Base-by-base conservation (phyloP, 1,140 invertebrate species). In the Atta texana region DNA sequence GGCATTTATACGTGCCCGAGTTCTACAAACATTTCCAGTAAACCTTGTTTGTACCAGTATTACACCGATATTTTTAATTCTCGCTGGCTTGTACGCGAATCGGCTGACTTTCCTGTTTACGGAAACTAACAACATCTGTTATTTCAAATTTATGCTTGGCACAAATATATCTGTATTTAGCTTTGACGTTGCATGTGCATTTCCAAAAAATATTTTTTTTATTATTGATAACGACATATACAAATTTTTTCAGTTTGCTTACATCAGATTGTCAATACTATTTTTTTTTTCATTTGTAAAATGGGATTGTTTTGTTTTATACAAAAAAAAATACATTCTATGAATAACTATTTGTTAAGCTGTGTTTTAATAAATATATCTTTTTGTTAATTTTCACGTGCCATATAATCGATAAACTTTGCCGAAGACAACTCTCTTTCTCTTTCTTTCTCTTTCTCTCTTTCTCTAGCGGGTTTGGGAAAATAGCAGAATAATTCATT, bases 1-100 rank as follows among this genome's bases (percentile, higher is more conserved):
- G 69, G 80, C 55, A 84, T 84, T 84, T 84, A 84, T 84, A 74
- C 69, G 69, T 74, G 80, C 39, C 69, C 39, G 69, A 74, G 80
- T 84, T 84, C 55, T 57, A 84, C 80, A 84, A 84, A 84, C 68
- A 82, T 82, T 82, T 59, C 55, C 80, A 84, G 80, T 74, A 75
- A 84, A 84, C 80, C 69, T 84, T 84, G 80, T 84, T 84, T 84
- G 69, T 84, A 74, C 49, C 69, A 75, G 80, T 75, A 84, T 84
- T 84, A 84, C 28, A 84, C 69, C 74, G 80, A 84, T 84, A 84
- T 84, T 84, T 84, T 84, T 84, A 84, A 84, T 84, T 84, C 80
- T 74, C 68, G 68, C 55, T 39, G n/a, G 80, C 28, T 84, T 84
- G 55, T 74, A 61, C 69, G 69, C 55, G 69, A 72, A 61, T 82